phyloP scores from a whole-genome alignment of 2,113 vertebrate species.

The Phyllostomus hastatus region DNA sequence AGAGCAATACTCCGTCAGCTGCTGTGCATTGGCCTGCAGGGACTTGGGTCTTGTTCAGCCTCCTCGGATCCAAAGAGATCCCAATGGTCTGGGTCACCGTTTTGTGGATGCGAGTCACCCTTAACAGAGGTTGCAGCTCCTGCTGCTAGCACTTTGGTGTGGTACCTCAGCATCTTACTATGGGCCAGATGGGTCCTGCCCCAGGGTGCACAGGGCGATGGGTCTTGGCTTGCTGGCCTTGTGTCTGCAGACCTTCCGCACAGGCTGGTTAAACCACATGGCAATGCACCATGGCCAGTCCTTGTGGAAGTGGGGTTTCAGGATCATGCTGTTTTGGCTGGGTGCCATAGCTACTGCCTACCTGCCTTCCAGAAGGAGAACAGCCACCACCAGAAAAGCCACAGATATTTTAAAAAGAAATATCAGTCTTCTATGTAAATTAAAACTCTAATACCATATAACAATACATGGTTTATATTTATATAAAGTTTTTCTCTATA shows the following conservation, averaged over 20 bases:
- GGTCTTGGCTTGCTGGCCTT: constrained; percentile 90
- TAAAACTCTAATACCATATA: not conserved
- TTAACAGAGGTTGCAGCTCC: constrained; percentile 94
- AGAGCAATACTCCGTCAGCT: constrained; percentile 97
- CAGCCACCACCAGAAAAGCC: accelerated
- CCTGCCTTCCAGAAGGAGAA: constrained; percentile 74
- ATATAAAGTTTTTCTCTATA: not conserved
- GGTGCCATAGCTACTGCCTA: constrained; percentile 93
- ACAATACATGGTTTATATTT: not conserved
- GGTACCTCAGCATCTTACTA: constrained; percentile 94
- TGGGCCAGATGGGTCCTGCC: constrained; percentile 89
- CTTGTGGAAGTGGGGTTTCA: constrained; percentile 98
- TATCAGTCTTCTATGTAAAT: not conserved
- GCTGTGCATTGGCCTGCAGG: constrained; percentile 93
- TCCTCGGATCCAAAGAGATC: constrained; percentile 90
- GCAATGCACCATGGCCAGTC: constrained; percentile 96
- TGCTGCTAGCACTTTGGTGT: constrained; percentile 92
- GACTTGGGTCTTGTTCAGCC: constrained; percentile 93
- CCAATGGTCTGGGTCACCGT: constrained; percentile 94
- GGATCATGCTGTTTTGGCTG: constrained; percentile 97
- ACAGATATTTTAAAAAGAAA: constrained; percentile 15
- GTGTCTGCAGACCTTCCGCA: constrained; percentile 93
- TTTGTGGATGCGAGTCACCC: constrained; percentile 95
- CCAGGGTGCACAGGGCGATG: constrained; percentile 90
- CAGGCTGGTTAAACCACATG: constrained; percentile 98